Percentiles rank a stretch among this genome's conserved stretches.
phyloP scores from a whole-genome alignment of 1,140 invertebrate species.

The Luehdorfia chinensis region DNA sequence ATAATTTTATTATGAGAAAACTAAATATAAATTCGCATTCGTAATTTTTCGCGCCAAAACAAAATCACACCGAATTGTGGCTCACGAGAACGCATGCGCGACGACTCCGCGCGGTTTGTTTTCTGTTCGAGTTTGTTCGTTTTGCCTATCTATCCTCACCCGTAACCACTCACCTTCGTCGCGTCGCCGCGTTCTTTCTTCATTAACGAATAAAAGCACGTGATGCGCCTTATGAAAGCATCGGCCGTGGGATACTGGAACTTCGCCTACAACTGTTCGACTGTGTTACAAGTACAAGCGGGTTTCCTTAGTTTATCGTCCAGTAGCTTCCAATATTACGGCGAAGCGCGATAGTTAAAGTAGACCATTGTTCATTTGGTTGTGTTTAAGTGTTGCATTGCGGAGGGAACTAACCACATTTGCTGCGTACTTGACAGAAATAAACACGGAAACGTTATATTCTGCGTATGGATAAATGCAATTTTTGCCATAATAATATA shows the following conservation, averaged over 20 bases:
- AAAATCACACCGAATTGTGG: neutral
- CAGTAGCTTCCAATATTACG: conserved; percentile 1
- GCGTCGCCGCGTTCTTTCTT: conserved; percentile 50
- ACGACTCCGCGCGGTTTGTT: conserved; percentile 41
- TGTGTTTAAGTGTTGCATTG: conserved; percentile 5
- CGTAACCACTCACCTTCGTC: conserved; percentile 39
- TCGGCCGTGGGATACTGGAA: conserved; percentile 43
- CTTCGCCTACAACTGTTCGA: conserved; percentile 15
- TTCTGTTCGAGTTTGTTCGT: conserved; percentile 34
- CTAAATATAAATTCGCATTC: neutral
- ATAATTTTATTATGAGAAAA: no score
- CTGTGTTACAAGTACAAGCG: conserved; percentile 1
- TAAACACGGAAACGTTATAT: conserved; percentile 15
- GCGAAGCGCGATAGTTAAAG: neutral
- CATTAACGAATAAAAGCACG: conserved; percentile 45
- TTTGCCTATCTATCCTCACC: conserved; percentile 27
- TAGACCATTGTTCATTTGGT: neutral
- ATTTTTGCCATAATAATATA: no score
- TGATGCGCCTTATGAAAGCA: conserved; percentile 65
- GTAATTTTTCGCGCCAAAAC: conserved; percentile 39
- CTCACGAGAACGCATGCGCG: conserved; percentile 38
- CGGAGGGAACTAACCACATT: conserved; percentile 3
- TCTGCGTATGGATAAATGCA: no score
- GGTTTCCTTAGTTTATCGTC: neutral
- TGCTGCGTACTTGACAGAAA: conserved; percentile 6